These are phyloP conservation scores for Ornithoptera priamus DNA, from an alignment of 2,888 invertebrate genomes.

Conservation along the genomic window DNA sequence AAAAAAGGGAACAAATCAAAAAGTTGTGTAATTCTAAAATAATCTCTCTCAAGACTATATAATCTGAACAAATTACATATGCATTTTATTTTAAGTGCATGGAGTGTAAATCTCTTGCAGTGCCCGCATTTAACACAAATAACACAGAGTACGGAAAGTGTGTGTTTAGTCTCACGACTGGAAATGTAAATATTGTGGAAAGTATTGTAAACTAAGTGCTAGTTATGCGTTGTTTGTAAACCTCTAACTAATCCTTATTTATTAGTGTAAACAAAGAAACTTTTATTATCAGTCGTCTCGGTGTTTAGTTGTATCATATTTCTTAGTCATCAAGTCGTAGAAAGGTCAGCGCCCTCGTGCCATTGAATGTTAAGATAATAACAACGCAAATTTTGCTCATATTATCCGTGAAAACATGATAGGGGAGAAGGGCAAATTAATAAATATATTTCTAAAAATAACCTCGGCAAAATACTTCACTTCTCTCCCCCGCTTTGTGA, in stretches of 20 bases:
- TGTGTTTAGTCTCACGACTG: conserved; percentile 26
- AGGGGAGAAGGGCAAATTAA: background rate
- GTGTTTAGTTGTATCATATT: background rate
- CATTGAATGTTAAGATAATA: background rate
- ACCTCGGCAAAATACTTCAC: conserved; percentile 7
- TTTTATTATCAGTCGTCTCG: background rate
- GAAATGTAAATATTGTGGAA: conserved; percentile 28
- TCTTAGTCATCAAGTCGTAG: background rate
- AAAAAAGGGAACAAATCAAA: background rate
- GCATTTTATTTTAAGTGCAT: conserved; percentile 17
- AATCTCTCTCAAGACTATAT: background rate
- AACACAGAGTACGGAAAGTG: conserved; percentile 12
- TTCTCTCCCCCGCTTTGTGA: conserved; percentile 10
- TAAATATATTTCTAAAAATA: conserved; percentile 12
- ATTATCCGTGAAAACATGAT: no score
- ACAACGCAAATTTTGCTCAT: background rate
- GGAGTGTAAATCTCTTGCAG: conserved; percentile 13
- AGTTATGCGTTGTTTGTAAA: conserved; percentile 16
- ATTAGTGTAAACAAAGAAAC: conserved; percentile 14
- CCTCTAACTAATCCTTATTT: conserved; percentile 21
- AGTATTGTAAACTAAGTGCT: conserved; percentile 28
- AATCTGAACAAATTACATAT: conserved; percentile 7
- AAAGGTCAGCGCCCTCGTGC: background rate
- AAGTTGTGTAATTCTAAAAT: background rate
- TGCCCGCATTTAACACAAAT: conserved; percentile 20